Evolutionary conservation across 1,140 invertebrate species (phyloP).

Genomic region (Drosophila pseudoobscura): DNA sequence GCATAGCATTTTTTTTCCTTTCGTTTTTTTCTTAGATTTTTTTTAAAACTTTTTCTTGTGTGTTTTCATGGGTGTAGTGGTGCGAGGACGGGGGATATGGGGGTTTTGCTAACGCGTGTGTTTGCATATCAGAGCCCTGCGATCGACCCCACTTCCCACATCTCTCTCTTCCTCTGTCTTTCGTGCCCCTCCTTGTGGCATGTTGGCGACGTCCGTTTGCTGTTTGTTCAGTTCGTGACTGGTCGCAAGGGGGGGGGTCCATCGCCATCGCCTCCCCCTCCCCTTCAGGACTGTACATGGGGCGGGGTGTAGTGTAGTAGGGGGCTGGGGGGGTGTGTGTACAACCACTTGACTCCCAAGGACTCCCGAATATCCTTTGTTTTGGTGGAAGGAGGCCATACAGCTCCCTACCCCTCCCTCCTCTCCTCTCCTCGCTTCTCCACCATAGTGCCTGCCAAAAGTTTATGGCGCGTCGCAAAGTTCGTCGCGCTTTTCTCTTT

Average conservation of each 20-base stretch:
- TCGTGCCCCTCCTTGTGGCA: constrained; percentile 22
- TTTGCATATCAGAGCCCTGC: constrained; percentile 62
- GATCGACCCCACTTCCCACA: constrained; percentile 20
- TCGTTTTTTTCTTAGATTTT: constrained; percentile 8
- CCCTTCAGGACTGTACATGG: background rate
- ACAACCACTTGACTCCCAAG: constrained; percentile 41
- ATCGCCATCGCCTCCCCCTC: too few relatives aligned
- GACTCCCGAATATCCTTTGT: constrained; percentile 45
- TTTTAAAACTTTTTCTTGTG: too few relatives aligned
- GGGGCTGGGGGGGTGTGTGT: constrained; percentile 3
- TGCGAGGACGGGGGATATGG: background rate
- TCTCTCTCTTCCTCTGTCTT: constrained; percentile 2
- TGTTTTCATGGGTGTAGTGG: constrained; percentile 18
- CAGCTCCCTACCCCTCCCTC: too few relatives aligned
- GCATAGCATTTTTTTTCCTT: background rate
- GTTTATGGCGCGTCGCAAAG: constrained; percentile 69
- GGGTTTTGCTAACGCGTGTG: constrained; percentile 40
- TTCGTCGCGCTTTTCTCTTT: constrained; percentile 59
- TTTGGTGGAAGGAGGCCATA: background rate
- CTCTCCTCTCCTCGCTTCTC: background rate
- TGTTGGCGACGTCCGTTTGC: constrained; percentile 42
- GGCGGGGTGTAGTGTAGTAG: background rate
- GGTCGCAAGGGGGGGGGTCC: constrained; percentile 12
- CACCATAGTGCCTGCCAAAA: constrained; percentile 55
- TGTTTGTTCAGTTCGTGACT: constrained; percentile 62